Conservation (phyloP, 2,888 invertebrate species). For the Idaea biselata region DNA sequence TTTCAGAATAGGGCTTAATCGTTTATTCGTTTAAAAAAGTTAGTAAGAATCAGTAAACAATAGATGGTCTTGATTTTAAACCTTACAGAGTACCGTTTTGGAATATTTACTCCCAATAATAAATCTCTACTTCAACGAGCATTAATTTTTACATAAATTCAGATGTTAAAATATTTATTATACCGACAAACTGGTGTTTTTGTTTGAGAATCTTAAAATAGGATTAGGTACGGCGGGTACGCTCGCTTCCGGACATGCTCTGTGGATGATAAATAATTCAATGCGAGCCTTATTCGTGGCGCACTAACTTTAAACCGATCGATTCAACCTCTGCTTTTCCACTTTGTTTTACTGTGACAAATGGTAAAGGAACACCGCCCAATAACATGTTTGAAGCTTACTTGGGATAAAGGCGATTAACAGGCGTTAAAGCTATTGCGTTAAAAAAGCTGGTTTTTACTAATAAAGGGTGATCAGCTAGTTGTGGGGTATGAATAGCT, state of each 20-base stretch:
- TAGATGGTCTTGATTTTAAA: too few species aligned
- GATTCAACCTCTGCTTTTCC: slow-evolving; percentile 34
- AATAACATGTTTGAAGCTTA: background rate
- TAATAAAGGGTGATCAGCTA: too few species aligned
- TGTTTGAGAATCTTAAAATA: slow-evolving; percentile 40
- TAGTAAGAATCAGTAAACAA: too few species aligned
- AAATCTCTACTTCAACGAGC: background rate
- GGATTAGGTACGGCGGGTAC: slow-evolving; percentile 46
- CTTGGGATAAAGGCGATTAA: background rate
- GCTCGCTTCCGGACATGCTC: slow-evolving; percentile 50
- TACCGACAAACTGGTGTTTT: background rate
- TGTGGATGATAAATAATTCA: slow-evolving; percentile 68
- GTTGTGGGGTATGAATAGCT: too few species aligned
- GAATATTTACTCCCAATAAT: background rate
- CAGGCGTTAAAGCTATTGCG: too few species aligned
- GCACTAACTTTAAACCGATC: slow-evolving; percentile 66
- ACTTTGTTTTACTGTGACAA: slow-evolving; percentile 8
- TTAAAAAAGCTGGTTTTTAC: too few species aligned
- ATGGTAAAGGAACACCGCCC: background rate
- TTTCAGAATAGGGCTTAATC: too few species aligned
- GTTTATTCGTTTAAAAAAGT: too few species aligned
- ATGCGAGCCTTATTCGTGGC: slow-evolving; percentile 52
- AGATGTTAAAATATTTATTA: background rate
- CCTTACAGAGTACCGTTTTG: too few species aligned
- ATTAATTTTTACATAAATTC: background rate